Base-by-base conservation (phyloP, 2,797 vertebrate genomes). In the Botia almorhae region DNA sequence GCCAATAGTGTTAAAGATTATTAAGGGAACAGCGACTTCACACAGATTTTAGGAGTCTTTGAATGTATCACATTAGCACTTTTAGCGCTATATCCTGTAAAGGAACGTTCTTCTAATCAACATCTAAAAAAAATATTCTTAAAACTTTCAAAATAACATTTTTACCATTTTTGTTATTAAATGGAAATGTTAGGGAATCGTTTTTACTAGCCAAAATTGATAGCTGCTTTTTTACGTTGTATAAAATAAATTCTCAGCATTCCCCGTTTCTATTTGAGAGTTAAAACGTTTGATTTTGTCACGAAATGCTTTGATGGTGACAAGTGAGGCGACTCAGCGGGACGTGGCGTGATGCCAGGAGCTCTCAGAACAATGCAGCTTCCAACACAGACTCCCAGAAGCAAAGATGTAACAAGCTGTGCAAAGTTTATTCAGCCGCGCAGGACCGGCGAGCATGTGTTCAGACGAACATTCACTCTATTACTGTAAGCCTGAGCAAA, bases 401-500 rank as follows among this genome's bases (percentile, higher is more conserved):
- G 58, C 69, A 80, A 84, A 83, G 78, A 82, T 69, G 68, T 68
- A 48, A 43, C 60, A 55, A 67, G 36, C 80, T 77, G 60, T 74
- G 60, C 36, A 78, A 77, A 74, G 69, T 82, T 78, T 78, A 74
- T 19, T 21, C 56, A 83, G 33, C 69, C 72, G 51, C 19, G 21
- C 50, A 76, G 72, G 76, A 76, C 69, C 67, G 58, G 1, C 5
- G 46, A 72, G 78, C 75, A 78, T 78, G 43, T 75, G 67, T 74
- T 76, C 67, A 74, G 56, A 72, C 4, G 23, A 73, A 48, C 74
- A 67, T 80, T 76, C 70, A 56, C 48, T 76, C 74, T 75, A 83
- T 82, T 69, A 80, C 61, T 26, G 64, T 68, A 82, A 82, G 53
- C 76, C 39, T 81, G 12, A 78, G 76, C 74, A 76, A 80, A 83